Base-by-base conservation (phyloP, 2,888 invertebrate species). In the Stomorhina lunata region DNA sequence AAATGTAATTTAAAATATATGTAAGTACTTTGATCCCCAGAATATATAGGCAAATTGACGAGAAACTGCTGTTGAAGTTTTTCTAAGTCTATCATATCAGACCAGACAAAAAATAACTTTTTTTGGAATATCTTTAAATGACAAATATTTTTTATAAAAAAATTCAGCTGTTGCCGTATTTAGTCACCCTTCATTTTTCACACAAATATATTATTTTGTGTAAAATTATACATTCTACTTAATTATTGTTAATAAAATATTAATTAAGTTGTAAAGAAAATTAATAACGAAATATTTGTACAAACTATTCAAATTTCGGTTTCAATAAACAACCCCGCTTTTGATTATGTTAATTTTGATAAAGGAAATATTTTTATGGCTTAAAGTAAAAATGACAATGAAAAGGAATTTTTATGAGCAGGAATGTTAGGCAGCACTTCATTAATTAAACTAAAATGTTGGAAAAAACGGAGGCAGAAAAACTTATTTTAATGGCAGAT, bases 221-320 rank as follows among this genome's bases (percentile, higher is more conserved):
- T n/a, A n/a, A n/a, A n/a, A n/a, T n/a, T n/a, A n/a, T n/a, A n/a
- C 34, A 25, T 15, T 48, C 48, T 71, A 71, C 50, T 40, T 12
- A 40, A 68, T 37, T 40, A 53, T 71, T 65, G 5, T 48, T 48
- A 71, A 63, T 78, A 45, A 78, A 71, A 71, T 71, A 78, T 71
- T 71, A 71, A 78, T 78, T 71, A 63, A 71, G 65, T 50, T 78
- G 48, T 65, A 55, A 55, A 59, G 34, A 65, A 71, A 71, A 77
- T 61, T 69, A 61, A 69, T 69, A 66, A 68, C 59, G 57, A 27
- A 29, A 15, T 22, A n/a, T 63, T 61, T 20, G 15, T 48, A 37
- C 22, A 10, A 12, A 20, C 22, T 29, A 55, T n/a, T 4, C 10
- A 12, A 25, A n/a, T 15, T 57, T 43, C 5, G 22, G 25, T 29